Evolutionary conservation across 2,888 invertebrate genomes (phyloP), one percentile per base, ranked within the genome.

Genomic region (Artemia sinica): DNA sequence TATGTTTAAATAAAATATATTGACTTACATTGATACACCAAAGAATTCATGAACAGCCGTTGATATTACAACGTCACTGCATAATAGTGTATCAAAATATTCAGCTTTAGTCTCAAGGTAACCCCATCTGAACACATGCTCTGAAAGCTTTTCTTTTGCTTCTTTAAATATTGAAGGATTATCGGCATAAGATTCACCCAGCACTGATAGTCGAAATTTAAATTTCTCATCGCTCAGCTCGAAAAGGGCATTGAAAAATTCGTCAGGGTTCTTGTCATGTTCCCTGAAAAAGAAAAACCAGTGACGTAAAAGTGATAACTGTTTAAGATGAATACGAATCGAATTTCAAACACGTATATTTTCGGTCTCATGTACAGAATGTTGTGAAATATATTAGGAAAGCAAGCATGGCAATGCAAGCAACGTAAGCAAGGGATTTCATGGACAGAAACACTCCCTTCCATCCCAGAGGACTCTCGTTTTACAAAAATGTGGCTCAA

Each of bases 41-140:
- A 85, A 88, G 77, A 87, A 88, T 76, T 88, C 88, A 76, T 88
- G 87, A 48, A 81, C 79, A 1, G 87, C 85, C 8, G 87, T 87
- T 0, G 87, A 87, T 49, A 88, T 81, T 6, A 83, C 85, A 65
- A 87, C 81, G 77, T 87, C 85, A 14, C 83, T 82, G 0, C 77
- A 74, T 13, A 77, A 73, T 68, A 88, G 76, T 4, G 84, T 76
- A 51, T 79, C 75, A 71, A 81, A 82, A 75, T 86, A 88, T 12
- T 83, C 80, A 10, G 80, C 77, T 72, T 83, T 82, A 28, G 75
- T 76, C 14, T 80, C 75, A 18, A 83, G 74, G 75, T 79, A 84
- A 0, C 87, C 86, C 81, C 83, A 86, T 49, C 49, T 50, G 52
- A 76, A 74, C 10, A 58, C 28, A 28, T 58, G 63, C 10, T 72